Conservation (phyloP, 2,888 invertebrate species). For the Neocrepidodera transversa region DNA sequence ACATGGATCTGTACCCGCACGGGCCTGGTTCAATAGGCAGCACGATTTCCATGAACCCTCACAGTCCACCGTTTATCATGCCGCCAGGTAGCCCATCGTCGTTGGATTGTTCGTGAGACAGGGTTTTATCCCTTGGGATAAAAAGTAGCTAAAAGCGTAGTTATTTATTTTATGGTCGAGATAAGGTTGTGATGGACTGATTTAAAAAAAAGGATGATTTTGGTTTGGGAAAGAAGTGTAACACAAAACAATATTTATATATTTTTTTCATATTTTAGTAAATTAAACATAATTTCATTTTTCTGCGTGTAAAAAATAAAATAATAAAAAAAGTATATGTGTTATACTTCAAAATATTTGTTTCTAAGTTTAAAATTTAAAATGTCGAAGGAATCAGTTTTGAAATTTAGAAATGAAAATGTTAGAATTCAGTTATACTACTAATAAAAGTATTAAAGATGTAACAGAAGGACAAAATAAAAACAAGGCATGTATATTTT, state of each 20-base stretch:
- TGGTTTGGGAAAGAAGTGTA: not conserved
- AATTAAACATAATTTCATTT: too few relatives aligned
- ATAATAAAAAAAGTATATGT: too few relatives aligned
- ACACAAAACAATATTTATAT: not conserved
- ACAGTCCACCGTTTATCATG: conserved; percentile 75
- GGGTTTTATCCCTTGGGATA: conserved; percentile 5
- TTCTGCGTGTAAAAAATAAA: too few relatives aligned
- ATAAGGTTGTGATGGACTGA: conserved; percentile 43
- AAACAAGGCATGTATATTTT: too few relatives aligned
- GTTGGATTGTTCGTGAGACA: conserved; percentile 74
- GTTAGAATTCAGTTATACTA: too few relatives aligned
- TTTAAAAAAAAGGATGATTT: conserved; percentile 10
- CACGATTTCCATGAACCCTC: conserved; percentile 70
- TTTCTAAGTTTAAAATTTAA: too few relatives aligned
- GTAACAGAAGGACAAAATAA: too few relatives aligned
- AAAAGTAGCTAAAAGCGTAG: conserved; percentile 26
- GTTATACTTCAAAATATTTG: too few relatives aligned
- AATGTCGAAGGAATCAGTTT: too few relatives aligned
- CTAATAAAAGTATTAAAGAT: too few relatives aligned
- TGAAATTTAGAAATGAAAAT: too few relatives aligned
- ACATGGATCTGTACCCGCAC: conserved; percentile 68
- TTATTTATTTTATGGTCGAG: conserved; percentile 43
- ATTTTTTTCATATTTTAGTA: too few relatives aligned
- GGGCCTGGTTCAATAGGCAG: conserved; percentile 68
- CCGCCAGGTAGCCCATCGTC: conserved; percentile 75